Base-by-base conservation (phyloP, 1,140 invertebrate species). In the Drosophila arizonae region DNA sequence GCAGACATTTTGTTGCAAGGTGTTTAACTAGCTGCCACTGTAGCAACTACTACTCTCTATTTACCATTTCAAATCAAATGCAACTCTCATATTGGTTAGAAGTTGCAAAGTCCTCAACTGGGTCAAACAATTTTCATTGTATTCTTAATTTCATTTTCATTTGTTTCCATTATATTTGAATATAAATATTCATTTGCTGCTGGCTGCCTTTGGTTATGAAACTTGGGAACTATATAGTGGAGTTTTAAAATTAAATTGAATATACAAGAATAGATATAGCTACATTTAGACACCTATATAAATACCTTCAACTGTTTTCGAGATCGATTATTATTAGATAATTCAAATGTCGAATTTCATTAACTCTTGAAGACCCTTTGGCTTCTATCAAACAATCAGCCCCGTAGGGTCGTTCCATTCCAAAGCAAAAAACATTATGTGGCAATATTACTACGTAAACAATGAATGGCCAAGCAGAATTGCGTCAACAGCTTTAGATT, bases 1-100 rank as follows among this genome's bases (percentile, higher is more conserved):
- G 63, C 64, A 52, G 70, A 58, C 30, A 67, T 72, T 68, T 36
- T 61, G 55, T 56, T 60, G 28, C 17, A 6, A 62, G 60, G 28
- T 51, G 45, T 33, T 62, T 39, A 62, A 51, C 45, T 39, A 62
- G 33, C 45, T 48, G 57, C 41, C 41, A 46, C 11, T 11, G 24
- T 11, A 46, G 56, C 43, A 30, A 26, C 26, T 17, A 17, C 28
- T 28, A 30, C 28, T 30, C 41, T 60, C 15, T 33, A n/a, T 17
- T 60, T 60, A 21, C 43, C 28, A 13, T 13, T 33, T 21, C 15
- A 62, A 50, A 48, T 36, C 50, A 15, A 15, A 24, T 50, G 24
- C 6, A 13, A 62, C 30, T 33, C 28, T 33, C 28, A n/a, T 13
- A 15, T 39, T 50, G 15, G 4, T n/a, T n/a, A 30, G 15, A 45